Evolutionary conservation across 2,797 vertebrate genomes (phyloP).

Genomic region (Malurus splendens): DNA sequence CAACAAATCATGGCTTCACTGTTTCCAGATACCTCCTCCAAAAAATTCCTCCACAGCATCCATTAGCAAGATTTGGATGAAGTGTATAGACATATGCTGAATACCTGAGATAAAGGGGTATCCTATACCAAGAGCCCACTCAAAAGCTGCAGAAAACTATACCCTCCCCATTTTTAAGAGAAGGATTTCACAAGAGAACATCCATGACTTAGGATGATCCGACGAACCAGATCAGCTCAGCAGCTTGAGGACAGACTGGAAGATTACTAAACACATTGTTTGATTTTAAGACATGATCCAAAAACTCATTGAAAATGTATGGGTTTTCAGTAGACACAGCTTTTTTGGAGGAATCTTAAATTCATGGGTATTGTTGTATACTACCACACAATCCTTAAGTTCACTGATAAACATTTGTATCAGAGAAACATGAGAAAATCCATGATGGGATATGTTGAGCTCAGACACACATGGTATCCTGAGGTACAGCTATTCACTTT

Average conservation of each 20-base stretch:
- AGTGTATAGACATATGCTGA: fast-evolving
- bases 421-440: not conserved
- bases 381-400: not conserved
- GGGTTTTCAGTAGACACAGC: not conserved
- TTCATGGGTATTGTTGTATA: not conserved
- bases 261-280: not conserved
- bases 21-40: not conserved
- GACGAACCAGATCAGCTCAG: not conserved
- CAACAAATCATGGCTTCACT: not conserved
- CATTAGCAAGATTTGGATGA: not conserved
- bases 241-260: not conserved
- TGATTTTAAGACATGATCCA: not conserved
- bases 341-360: not conserved
- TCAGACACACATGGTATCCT: fast-evolving
- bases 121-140: not conserved
- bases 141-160: not conserved
- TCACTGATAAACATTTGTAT: not conserved
- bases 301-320: not conserved
- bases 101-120: not conserved
- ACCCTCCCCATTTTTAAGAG: not conserved
- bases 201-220: not conserved
- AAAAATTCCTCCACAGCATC: not conserved
- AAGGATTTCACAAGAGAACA: not conserved
- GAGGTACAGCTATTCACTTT: not conserved
- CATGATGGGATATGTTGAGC: not conserved